Evolutionary conservation across 2,797 vertebrate genomes (phyloP), one percentile per base, ranked within the genome.

Genomic region (Ispidina lecontei): DNA sequence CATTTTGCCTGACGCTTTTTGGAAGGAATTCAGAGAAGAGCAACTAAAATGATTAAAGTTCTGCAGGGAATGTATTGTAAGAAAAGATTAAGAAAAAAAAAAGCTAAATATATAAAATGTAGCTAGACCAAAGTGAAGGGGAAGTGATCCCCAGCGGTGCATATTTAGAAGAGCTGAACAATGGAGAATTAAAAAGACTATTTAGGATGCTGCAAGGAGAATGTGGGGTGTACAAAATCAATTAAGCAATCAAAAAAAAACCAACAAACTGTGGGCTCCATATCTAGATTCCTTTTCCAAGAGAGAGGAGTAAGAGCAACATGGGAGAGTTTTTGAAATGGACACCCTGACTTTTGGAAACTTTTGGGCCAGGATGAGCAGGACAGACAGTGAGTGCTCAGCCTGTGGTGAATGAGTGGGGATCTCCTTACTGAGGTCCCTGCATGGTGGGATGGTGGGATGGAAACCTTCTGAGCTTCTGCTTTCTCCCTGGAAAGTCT

Each of bases 21-120:
- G 88, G 92, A 92, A 73, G 60, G 81, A 87, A 93, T 90, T 94
- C 84, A 73, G 91, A 84, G 92, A 95, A 78, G 91, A 96, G 81
- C 86, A 55, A 62, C 86, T 89, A 75, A 89, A 94, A 90, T 91
- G 69, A 89, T 93, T 87, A 90, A 78, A 33, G 43, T 94, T 95
- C 90, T 91, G 33, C 33, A 54, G 93, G 86, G 92, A 95, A 79
- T 68, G 75, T 51, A 79, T 87, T 91, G 79, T 94, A 54, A 76
- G 81, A 72, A 70, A 95, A 93, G 91, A 91, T 81, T 91, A 91
- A 68, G 79, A 56, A 77, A 72, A 80, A 84, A 60, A 74, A 85
- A 72, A 89, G 44, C 91, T 72, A 85, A 91, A 73, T 75, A 77
- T 79, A 77, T 84, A 60, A 94, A 91, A 92, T 74, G 51, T 58